phyloP scores from a whole-genome alignment of 2,113 vertebrate species.

The Bettongia penicillata region DNA sequence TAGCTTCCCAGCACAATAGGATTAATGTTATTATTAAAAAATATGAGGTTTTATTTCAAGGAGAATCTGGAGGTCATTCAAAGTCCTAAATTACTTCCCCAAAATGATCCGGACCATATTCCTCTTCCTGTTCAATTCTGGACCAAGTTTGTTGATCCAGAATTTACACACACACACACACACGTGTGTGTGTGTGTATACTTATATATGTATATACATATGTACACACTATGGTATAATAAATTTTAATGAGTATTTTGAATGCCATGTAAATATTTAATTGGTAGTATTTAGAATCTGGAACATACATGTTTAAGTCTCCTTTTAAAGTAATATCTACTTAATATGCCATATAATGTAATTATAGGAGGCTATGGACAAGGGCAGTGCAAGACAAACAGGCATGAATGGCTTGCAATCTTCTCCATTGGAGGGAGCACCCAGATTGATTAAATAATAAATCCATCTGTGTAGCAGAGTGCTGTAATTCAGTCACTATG shows the following conservation, averaged over 20 bases:
- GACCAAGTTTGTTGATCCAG: neutral
- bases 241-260: constrained; percentile 30
- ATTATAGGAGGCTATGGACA: neutral
- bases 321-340: neutral
- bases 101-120: neutral
- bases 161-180: neutral
- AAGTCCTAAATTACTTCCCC: neutral
- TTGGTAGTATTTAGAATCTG: neutral
- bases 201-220: too few relatives aligned
- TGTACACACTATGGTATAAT: too few relatives aligned
- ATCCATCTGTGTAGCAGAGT: neutral
- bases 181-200: neutral
- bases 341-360: neutral
- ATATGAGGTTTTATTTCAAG: neutral
- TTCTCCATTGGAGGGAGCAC: neutral
- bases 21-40: neutral
- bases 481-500: constrained; percentile 8
- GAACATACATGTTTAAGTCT: neutral
- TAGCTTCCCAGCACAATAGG: neutral
- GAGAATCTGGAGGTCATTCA: neutral
- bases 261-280: constrained; percentile 34
- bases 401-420: neutral
- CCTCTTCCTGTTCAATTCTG: neutral
- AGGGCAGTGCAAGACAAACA: neutral
- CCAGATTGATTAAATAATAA: neutral